Base-by-base conservation (phyloP, 2,888 invertebrate genomes). In the Perizoma flavofasciatum region DNA sequence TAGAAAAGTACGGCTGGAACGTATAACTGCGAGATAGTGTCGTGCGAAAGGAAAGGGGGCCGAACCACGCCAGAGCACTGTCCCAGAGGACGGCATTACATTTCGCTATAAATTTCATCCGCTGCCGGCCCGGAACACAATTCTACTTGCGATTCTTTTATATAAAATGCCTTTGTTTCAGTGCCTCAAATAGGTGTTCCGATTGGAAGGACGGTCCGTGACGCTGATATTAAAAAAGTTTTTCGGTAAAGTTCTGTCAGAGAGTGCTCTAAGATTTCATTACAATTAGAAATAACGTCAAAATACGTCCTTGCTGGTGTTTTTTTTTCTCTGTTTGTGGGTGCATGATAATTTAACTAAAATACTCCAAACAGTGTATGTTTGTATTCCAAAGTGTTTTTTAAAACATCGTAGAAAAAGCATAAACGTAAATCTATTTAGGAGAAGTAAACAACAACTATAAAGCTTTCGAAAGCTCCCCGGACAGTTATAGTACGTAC, bases 141-240 rank as follows among this genome's bases (percentile, higher is more conserved):
- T 80, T 79, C 79, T 75, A 78, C 77, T 79, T 69, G 73, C 72
- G 74, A 79, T 83, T 85, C 78, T 81, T 82, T 83, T 77, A 81
- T 82, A 84, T 79, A 80, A 85, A 83, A 86, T 81, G 72, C 74
- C 78, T 85, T 85, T 84, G 81, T 85, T 86, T 79, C 79, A 79
- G 78, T 78, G 79, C 77, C 75, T 83, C 73, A 72, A 77, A 83
- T 85, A 85, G 85, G 80, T 88, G 82, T 81, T 83, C 80, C 81
- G 81, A 85, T 87, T 81, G 82, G 78, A 85, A 77, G 83, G 83
- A 84, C 85, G 81, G 80, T 68, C 80, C 78, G 81, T 82, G 82
- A 86, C 81, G 80, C 78, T 82, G 84, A 88, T 89, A 91, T 91
- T 90, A 89, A 90, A 90, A 90, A 91, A 89, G 85, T 90, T 90